Conservation (phyloP, 2,888 invertebrate species). For the Pollenia amentaria region DNA sequence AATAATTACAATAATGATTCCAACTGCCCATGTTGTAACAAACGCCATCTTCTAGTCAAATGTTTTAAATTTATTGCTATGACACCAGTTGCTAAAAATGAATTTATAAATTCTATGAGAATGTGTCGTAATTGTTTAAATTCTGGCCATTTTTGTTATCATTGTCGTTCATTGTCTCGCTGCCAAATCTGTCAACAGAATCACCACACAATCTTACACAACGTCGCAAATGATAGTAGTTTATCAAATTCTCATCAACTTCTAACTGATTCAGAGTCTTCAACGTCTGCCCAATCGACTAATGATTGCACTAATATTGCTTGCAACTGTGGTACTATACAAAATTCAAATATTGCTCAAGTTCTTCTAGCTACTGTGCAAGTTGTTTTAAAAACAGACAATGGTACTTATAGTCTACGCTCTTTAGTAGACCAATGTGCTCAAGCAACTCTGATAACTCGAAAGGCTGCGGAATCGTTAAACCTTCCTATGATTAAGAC, state of each 20-base stretch:
- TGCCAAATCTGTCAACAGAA: conserved; percentile 30
- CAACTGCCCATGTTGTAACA: conserved; percentile 48
- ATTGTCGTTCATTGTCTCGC: background rate
- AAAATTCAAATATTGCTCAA: no score
- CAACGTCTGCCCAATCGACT: no score
- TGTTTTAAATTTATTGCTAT: conserved; percentile 59
- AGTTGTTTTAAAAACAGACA: conserved; percentile 28
- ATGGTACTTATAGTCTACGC: conserved; percentile 18
- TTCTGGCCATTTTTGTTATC: conserved; percentile 25
- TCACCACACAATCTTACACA: conserved; percentile 34
- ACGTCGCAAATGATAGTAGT: no score
- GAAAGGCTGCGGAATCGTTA: conserved; percentile 42
- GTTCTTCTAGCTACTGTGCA: conserved; percentile 37
- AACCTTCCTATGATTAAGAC: conserved; percentile 23
- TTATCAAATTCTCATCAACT: no score
- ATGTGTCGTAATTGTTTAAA: conserved; percentile 56
- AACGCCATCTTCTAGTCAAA: conserved; percentile 41
- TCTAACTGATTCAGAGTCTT: background rate
- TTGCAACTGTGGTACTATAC: background rate
- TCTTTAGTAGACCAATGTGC: conserved; percentile 61
- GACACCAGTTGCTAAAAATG: conserved; percentile 15
- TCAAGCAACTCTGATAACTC: conserved; percentile 44
- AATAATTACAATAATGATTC: no score
- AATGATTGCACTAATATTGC: conserved; percentile 13
- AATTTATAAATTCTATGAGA: conserved; percentile 1